phyloP scores from a whole-genome alignment of 2,888 invertebrate genomes.

The Chironomus riparius region DNA sequence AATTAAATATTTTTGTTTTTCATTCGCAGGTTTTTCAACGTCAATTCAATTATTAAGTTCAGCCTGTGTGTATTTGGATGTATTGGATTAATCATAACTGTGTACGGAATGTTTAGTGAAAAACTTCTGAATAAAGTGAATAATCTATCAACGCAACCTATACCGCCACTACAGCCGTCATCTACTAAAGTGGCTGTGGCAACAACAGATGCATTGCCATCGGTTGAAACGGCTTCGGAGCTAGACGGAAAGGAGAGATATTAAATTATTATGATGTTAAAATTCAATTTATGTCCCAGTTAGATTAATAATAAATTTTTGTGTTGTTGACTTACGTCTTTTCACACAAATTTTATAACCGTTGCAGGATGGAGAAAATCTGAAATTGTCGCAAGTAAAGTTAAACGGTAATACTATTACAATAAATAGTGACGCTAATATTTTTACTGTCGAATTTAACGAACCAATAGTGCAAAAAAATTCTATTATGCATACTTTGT shows the following conservation, averaged over 20 bases:
- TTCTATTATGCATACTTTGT: too few relatives aligned
- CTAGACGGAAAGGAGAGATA: background rate
- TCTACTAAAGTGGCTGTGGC: background rate
- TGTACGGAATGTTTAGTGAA: background rate
- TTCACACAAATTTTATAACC: too few relatives aligned
- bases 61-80: background rate
- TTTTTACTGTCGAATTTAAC: too few relatives aligned
- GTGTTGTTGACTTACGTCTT: too few relatives aligned
- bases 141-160: background rate
- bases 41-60: conserved; percentile 13
- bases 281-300: background rate
- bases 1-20: too few relatives aligned
- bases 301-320: background rate
- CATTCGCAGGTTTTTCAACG: background rate
- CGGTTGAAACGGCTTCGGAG: background rate
- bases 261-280: background rate
- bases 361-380: too few relatives aligned
- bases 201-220: background rate
- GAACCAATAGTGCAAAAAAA: too few relatives aligned
- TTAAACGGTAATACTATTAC: too few relatives aligned
- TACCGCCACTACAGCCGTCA: background rate
- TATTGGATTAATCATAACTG: background rate
- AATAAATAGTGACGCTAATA: too few relatives aligned
- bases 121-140: background rate
- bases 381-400: too few relatives aligned